Evolutionary conservation across 2,797 vertebrate species (phyloP), one percentile per base, ranked within the genome.

Genomic region (Rhinatrema bivittatum): DNA sequence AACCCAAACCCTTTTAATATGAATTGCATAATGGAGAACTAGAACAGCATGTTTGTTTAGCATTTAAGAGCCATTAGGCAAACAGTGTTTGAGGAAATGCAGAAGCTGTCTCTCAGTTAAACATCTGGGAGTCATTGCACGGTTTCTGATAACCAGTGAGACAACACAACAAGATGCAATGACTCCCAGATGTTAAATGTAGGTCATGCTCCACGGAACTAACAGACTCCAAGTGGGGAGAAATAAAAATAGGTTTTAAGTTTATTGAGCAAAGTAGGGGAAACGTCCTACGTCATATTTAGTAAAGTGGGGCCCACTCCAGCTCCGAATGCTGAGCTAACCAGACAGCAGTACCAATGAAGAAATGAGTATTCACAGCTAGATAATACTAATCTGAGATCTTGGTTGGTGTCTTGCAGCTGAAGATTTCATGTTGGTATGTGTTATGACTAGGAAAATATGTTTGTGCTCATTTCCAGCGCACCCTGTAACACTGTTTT

Each of bases 131-230:
- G 25, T 49, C 13, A 0, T 11, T 9, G 36, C 49, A 26, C 6
- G 34, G 39, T 34, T 67, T 39, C 49, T 43, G 52, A 14, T 39
- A 58, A 37, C 24, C 58, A 50, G 20, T 11, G 33, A 58, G 39
- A 49, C 24, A 44, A 46, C 37, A 23, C 24, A 26, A 43, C 43
- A 33, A 46, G 43, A 33, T 34, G 23, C 14, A 50, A 29, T 4
- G 11, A 32, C 18, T 29, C 47, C 55, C 53, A 64, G 50, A 42
- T 56, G 46, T 54, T 16, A 35, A 26, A 32, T 28, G 33, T 12
- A 5, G 24, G 42, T 33, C 38, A 37, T 3, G 49, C 59, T 54
- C 37, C 39, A 45, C 5, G 39, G 34, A 62, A 9, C 14, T 13
- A 39, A 36, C 39, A 39, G 19, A 32, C 10, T 39, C 27, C 21